Conservation (phyloP, 2,888 invertebrate species). For the Luffia ferchaultella region DNA sequence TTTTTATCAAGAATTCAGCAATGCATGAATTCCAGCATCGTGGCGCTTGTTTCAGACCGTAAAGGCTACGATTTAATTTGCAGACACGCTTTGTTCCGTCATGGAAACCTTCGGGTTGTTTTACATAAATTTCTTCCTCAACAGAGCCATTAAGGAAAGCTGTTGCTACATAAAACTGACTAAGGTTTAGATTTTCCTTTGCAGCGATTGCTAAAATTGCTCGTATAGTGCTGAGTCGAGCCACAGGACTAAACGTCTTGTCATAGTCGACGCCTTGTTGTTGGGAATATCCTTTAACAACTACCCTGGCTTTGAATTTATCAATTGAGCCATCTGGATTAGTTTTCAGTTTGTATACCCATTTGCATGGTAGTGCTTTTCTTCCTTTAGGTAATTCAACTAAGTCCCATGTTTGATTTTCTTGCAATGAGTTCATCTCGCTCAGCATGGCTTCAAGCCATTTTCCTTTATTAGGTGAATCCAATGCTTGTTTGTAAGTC, state of each 20-base stretch:
- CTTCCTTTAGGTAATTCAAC: conserved; percentile 13
- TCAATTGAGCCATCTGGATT: no score
- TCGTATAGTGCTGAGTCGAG: no score
- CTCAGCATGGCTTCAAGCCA: conserved; percentile 19
- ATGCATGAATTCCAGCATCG: conserved; percentile 9
- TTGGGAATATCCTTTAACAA: no score
- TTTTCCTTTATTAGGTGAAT: conserved; percentile 2
- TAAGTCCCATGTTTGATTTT: conserved; percentile 19
- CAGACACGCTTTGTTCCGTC: conserved; percentile 8
- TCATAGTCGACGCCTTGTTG: no score
- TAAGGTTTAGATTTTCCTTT: no score
- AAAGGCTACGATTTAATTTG: conserved; percentile 11
- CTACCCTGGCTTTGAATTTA: no score
- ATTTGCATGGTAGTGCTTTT: conserved; percentile 15
- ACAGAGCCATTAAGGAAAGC: conserved; percentile 8
- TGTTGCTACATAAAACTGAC: no score
- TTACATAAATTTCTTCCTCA: conserved; percentile 9
- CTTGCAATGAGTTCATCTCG: conserved; percentile 18
- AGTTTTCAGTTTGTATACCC: no score
- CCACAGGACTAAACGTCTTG: no score
- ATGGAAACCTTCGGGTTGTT: conserved; percentile 5
- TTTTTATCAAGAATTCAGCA: neutral
- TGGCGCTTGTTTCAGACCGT: conserved; percentile 13
- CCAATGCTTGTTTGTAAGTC: conserved; percentile 10
- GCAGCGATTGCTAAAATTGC: no score